A percentile compares a stretch with the other conserved stretches of the same genome.
Conservation (phyloP, 2,888 invertebrate species). For the Oligia fasciuncula region DNA sequence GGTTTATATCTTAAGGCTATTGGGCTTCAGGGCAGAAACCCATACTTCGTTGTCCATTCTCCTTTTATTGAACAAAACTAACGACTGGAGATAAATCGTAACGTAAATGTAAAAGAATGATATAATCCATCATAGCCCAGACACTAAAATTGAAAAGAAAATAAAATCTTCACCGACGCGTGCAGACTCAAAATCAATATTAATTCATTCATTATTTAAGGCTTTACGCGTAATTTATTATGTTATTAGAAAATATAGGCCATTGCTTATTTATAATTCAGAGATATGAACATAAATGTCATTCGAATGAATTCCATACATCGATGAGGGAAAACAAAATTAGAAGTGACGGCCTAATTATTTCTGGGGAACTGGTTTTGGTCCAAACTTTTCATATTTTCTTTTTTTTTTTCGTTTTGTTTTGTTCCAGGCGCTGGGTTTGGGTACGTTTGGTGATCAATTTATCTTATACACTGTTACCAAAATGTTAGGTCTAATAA, state of each 20-base stretch:
- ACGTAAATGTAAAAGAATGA: constrained; percentile 6
- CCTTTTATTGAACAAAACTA: constrained; percentile 10
- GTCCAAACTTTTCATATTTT: neutral
- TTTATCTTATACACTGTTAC: neutral
- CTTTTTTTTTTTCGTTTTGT: neutral
- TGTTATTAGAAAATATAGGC: constrained; percentile 42
- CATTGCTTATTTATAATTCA: constrained; percentile 57
- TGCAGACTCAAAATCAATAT: constrained; percentile 34
- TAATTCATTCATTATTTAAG: constrained; percentile 50
- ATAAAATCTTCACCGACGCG: constrained; percentile 17
- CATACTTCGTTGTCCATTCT: neutral
- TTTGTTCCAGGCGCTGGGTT: neutral
- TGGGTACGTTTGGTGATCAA: constrained; percentile 9
- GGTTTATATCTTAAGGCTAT: neutral
- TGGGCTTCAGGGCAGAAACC: neutral
- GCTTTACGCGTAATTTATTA: constrained; percentile 34
- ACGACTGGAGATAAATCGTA: constrained; percentile 14
- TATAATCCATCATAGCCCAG: constrained; percentile 27
- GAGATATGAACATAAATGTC: constrained; percentile 47
- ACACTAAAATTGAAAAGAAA: constrained; percentile 23
- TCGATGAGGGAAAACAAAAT: constrained; percentile 32
- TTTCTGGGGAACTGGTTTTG: constrained; percentile 20
- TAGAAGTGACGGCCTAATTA: constrained; percentile 45
- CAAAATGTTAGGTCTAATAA: constrained; percentile 3
- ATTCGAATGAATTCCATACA: constrained; percentile 41